Percentiles rank a stretch among this genome's conserved stretches.
These are phyloP conservation scores for Ormyrus pomaceus DNA, from an alignment of 2,888 invertebrate species.

Conservation along the genomic window DNA sequence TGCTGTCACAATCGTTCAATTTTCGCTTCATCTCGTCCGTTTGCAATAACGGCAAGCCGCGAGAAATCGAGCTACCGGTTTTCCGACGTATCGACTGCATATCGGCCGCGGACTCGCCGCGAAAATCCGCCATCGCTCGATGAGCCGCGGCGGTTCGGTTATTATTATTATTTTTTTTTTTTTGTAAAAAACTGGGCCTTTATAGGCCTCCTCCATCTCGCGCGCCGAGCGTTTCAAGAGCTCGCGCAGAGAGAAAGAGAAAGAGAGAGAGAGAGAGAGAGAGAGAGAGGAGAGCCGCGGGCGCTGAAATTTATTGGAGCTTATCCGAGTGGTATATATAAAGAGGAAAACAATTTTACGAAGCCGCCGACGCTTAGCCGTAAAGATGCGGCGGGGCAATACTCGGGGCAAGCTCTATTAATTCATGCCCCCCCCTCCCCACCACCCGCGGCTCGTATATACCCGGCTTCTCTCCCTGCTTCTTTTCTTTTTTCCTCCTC, in stretches of 20 bases:
- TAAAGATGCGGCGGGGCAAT: conserved; percentile 30
- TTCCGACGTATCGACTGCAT: neutral
- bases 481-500: conserved; percentile 3
- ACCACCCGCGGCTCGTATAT: conserved; percentile 4
- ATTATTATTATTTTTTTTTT: neutral
- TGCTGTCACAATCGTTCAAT: conserved; percentile 16
- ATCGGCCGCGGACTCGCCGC: neutral
- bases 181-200: neutral
- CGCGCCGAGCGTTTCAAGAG: neutral
- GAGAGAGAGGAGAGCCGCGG: conserved; percentile 5
- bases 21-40: neutral
- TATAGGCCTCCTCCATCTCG: neutral
- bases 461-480: conserved; percentile 8
- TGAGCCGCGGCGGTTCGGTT: neutral
- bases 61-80: neutral
- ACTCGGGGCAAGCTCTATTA: conserved; percentile 40
- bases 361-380: conserved; percentile 23
- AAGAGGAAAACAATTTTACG: conserved; percentile 39
- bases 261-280: neutral
- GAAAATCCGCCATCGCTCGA: neutral
- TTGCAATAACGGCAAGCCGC: neutral
- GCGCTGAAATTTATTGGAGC: conserved; percentile 43
- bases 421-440: conserved; percentile 19
- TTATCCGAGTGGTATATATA: conserved; percentile 22
- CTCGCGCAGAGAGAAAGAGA: neutral